A percentile compares a stretch with the other conserved stretches of the same genome.
Evolutionary conservation across 2,113 vertebrate genomes (phyloP).

Genomic region (Phrynosoma blainvillii): DNA sequence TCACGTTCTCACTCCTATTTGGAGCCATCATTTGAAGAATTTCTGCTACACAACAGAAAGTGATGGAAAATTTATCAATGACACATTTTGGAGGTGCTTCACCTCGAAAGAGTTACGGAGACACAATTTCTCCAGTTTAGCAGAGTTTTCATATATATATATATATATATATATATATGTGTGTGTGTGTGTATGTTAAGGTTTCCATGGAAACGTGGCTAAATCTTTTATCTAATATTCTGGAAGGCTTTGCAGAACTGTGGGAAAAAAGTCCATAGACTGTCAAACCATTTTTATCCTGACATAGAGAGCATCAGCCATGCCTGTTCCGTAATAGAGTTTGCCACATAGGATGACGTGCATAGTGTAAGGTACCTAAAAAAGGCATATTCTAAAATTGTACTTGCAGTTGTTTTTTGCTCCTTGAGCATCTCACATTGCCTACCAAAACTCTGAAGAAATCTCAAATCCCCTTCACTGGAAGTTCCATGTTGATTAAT

Average conservation of each 20-base stretch:
- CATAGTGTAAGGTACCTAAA: slow-evolving; percentile 44
- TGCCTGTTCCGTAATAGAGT: slow-evolving; percentile 58
- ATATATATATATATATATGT: slow-evolving; percentile 17
- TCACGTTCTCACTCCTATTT: slow-evolving; percentile 46
- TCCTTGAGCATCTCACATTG: slow-evolving; percentile 33
- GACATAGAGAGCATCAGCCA: slow-evolving; percentile 55
- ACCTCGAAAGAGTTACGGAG: slow-evolving; percentile 70
- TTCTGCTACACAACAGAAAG: slow-evolving; percentile 46
- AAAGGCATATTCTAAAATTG: slow-evolving; percentile 42
- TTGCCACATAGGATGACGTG: slow-evolving; percentile 40
- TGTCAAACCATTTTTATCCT: slow-evolving; percentile 72
- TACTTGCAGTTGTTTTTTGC: slow-evolving; percentile 7
- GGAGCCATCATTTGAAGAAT: slow-evolving; percentile 47
- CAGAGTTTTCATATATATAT: slow-evolving; percentile 44
- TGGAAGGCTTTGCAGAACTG: slow-evolving; percentile 65
- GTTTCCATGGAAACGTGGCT: slow-evolving; percentile 79
- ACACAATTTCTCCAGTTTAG: slow-evolving; percentile 70
- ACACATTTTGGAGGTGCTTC: slow-evolving; percentile 56
- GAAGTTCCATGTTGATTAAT: not conserved
- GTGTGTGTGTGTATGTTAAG: slow-evolving; percentile 27
- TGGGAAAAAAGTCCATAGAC: slow-evolving; percentile 57
- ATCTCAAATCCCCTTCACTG: not conserved
- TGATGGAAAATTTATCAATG: slow-evolving; percentile 65
- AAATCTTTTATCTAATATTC: slow-evolving; percentile 72
- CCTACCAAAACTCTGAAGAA: not conserved